These are phyloP conservation scores for Phylloscopus trochilus DNA, from an alignment of 2,113 vertebrate species.

Conservation along the genomic window DNA sequence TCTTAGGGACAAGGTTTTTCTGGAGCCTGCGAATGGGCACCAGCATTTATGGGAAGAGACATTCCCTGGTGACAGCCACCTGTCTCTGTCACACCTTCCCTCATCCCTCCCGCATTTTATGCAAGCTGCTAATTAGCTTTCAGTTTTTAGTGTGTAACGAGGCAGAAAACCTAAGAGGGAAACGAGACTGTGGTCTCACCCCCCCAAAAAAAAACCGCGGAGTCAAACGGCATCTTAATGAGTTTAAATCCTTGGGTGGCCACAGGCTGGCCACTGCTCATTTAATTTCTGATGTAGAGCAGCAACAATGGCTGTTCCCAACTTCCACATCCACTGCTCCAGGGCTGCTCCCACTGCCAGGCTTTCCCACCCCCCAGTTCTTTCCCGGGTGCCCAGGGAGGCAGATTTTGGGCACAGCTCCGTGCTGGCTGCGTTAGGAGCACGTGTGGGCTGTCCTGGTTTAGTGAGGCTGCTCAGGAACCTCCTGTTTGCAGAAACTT, in stretches of 20 bases:
- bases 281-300: neutral
- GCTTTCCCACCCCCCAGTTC: rapidly evolving
- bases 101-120: neutral
- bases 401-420: neutral
- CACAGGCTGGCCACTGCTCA: rapidly evolving
- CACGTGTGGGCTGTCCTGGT: neutral
- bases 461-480: slow-evolving; percentile 7
- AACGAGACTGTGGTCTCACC: neutral
- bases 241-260: neutral
- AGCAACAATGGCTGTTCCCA: neutral
- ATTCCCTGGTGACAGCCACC: neutral
- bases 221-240: neutral
- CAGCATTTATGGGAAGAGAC: neutral
- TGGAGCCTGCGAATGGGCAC: neutral
- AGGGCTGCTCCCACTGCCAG: neutral
- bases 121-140: slow-evolving; percentile 12
- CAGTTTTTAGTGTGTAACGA: neutral
- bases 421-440: rapidly evolving
- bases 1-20: neutral
- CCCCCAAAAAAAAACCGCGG: rapidly evolving
- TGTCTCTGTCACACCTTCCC: neutral
- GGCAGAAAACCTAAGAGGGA: neutral
- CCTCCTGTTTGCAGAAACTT: neutral
- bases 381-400: neutral
- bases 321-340: rapidly evolving